These are phyloP conservation scores for Euschistus heros DNA, from an alignment of 1,140 invertebrate genomes.

Conservation along the genomic window DNA sequence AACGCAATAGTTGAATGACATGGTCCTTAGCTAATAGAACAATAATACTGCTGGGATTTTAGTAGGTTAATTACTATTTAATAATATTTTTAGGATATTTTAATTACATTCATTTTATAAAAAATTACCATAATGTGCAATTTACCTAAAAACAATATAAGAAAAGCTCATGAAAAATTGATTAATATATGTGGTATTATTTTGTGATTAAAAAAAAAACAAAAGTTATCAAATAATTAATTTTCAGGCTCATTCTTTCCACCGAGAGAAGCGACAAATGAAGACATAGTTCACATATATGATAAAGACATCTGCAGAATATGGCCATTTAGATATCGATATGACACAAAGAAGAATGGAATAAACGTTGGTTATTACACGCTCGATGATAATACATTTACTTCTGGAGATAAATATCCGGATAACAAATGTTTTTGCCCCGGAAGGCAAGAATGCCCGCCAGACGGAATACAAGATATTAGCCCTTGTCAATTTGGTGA, in stretches of 20 bases:
- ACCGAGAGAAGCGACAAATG: constrained; percentile 56
- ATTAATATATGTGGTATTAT: background rate
- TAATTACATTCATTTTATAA: no score
- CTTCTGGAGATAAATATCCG: constrained; percentile 48
- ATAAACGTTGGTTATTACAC: constrained; percentile 60
- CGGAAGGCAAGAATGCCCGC: constrained; percentile 52
- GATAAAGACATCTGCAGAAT: constrained; percentile 78
- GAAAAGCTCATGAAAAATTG: no score
- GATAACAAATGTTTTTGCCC: constrained; percentile 75
- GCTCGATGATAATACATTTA: constrained; percentile 56
- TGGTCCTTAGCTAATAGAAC: no score
- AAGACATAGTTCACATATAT: constrained; percentile 63
- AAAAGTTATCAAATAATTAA: background rate
- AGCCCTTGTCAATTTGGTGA: constrained; percentile 76
- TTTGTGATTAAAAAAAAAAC: background rate
- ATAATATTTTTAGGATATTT: no score
- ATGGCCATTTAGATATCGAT: constrained; percentile 58
- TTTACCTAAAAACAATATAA: no score
- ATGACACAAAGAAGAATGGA: constrained; percentile 46
- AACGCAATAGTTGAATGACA: no score
- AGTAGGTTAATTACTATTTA: no score
- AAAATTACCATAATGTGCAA: no score
- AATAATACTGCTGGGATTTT: no score
- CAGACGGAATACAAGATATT: constrained; percentile 68
- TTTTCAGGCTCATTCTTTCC: constrained; percentile 61